Evolutionary conservation across 64 coral and sea anemone genomes (phyloP), one percentile per base, ranked within the genome.

Genomic region (Montipora cactus): DNA sequence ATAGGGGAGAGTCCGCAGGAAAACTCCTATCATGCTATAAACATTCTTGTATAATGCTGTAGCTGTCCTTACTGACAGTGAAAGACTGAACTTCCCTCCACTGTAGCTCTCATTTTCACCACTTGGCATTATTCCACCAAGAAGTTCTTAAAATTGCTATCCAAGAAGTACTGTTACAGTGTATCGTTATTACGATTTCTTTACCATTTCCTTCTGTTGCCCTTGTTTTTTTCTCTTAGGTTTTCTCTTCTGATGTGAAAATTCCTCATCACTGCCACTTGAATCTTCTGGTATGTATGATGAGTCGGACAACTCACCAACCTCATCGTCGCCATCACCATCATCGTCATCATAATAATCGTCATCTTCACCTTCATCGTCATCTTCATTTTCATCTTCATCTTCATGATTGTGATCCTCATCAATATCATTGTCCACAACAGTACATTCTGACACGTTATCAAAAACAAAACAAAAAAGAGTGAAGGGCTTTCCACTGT

Each of bases 261-360:
- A 84, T 25, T 86, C 82, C 10, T 86, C 82, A 71, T 86, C 82
- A 51, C 82, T 86, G 8, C 71, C 82, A 49, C 44, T 71, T 49
- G 15, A 15, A 72, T 48, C 62, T 18, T 67, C 59, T 70, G 18
- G 45, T 13, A 47, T 37, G 21, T 86, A 67, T 21, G 82, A 86
- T 4, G 62, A 59, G 9, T 78, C 76, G 0, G 57, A 86, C 66
- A 49, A 19, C 61, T 20, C 67, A 49, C 52, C 66, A 68, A 15
- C 59, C 18, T 84, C 4, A 47, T 64, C 14, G 14, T 84, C 44
- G 47, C 81, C 18, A 15, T 37, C 25, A 47, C 4, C 28, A 1
- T 76, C 74, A 44, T 47, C 74, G 46, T 15, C 10, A 25, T 46
- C 4, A 47, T 47, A 44, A 76, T 47, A 20, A 45, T 76, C 44